Conservation (phyloP, 2,888 invertebrate species). For the Vesta saturnalis region DNA sequence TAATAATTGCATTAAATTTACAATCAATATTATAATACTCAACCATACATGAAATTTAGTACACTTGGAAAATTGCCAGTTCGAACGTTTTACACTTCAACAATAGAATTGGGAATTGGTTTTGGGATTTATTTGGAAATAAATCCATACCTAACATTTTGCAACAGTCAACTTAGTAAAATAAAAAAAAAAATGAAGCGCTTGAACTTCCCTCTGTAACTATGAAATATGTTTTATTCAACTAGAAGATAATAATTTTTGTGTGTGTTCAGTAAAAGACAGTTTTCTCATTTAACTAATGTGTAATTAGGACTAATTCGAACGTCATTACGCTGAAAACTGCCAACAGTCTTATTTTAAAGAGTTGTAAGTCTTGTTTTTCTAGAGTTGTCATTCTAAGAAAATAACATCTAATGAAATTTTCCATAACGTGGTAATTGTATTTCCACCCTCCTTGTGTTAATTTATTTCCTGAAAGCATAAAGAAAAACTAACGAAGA, state of each 20-base stretch:
- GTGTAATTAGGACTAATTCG: slow-evolving; percentile 3
- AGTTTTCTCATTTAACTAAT: slow-evolving; percentile 14
- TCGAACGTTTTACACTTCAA: slow-evolving; percentile 27
- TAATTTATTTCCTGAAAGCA: slow-evolving; percentile 8
- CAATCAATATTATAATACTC: slow-evolving; percentile 17
- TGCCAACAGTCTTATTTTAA: not conserved
- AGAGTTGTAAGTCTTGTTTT: not conserved
- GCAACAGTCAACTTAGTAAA: not conserved
- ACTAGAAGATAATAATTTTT: not conserved
- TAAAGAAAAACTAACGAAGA: slow-evolving; percentile 1
- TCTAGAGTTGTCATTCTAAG: not conserved
- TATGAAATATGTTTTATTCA: not conserved
- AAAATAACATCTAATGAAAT: slow-evolving; percentile 16
- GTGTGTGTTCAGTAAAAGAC: too few relatives aligned
- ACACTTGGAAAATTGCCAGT: slow-evolving; percentile 29
- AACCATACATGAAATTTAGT: slow-evolving; percentile 29
- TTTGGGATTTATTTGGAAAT: slow-evolving; percentile 23
- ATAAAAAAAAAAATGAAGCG: slow-evolving; percentile 2
- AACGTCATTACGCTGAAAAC: not conserved
- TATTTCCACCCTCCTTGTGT: slow-evolving; percentile 17
- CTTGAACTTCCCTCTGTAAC: not conserved
- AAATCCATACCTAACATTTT: slow-evolving; percentile 24
- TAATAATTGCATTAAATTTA: slow-evolving; percentile 19
- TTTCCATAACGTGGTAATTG: slow-evolving; percentile 11
- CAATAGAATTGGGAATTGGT: slow-evolving; percentile 26